Percentiles rank a stretch among this genome's conserved stretches.
Conservation (phyloP, 2,797 vertebrate genomes). For the Odontamblyopus lacepedii region DNA sequence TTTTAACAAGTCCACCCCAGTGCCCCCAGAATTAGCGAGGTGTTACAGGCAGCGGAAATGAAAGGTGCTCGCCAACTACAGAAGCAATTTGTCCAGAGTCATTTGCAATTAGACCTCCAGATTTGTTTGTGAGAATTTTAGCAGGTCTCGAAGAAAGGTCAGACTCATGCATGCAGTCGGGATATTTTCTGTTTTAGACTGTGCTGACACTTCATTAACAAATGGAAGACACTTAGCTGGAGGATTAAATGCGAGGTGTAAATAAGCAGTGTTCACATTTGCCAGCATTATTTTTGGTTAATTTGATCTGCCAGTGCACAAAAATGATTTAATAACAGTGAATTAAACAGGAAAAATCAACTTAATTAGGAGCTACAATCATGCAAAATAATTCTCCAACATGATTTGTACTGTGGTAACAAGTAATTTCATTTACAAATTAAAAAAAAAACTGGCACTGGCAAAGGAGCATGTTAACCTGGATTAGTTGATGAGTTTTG, state of each 20-base stretch:
- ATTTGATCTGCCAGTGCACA: not conserved
- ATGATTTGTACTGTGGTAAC: not conserved
- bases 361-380: not conserved
- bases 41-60: slow-evolving; percentile 36
- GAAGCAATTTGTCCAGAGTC: slow-evolving; percentile 5
- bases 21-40: slow-evolving; percentile 43
- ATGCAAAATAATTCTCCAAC: not conserved
- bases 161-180: not conserved
- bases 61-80: slow-evolving; percentile 27
- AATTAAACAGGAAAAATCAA: not conserved
- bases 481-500: not conserved
- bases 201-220: slow-evolving; percentile 11
- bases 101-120: slow-evolving; percentile 11
- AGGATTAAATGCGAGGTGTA: not conserved
- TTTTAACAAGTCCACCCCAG: slow-evolving; percentile 66
- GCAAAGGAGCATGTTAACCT: not conserved
- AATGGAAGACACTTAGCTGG: slow-evolving; percentile 4
- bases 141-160: not conserved
- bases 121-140: slow-evolving; percentile 3
- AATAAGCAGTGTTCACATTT: not conserved
- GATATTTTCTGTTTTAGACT: slow-evolving; percentile 9
- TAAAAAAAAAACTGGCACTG: not conserved
- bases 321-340: not conserved
- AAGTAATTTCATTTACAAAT: not conserved
- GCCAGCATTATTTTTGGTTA: not conserved